Evolutionary conservation across 2,113 vertebrate species (phyloP), one percentile per base, ranked within the genome.

Genomic region (Acrocephalus kingi): DNA sequence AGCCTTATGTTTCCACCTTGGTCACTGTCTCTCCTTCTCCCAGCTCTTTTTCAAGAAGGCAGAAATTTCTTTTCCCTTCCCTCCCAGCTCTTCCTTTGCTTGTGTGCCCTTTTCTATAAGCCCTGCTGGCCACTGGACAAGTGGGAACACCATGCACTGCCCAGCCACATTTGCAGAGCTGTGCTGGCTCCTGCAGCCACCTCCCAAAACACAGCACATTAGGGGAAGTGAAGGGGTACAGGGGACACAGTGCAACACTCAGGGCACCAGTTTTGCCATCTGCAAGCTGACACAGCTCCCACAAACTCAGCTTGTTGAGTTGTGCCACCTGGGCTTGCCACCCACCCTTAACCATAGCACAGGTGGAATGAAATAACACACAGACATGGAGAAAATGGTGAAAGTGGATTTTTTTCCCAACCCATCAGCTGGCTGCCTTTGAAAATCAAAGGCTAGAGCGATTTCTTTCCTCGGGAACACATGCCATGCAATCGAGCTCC

Each of bases 371-470:
- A 92, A 94, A 52, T 67, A 63, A 58, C 90, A 45, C 5, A 3
- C 86, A 96, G 78, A 62, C 52, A 3, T 35, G 54, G 39, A 75
- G 72, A 74, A 93, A 80, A 90, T 84, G 61, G 72, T 7, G 10
- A 73, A 84, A 52, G 51, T 58, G 68, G 18, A 28, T 46, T 41
- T 83, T 87, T 73, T 18, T 8, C 39, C 56, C 58, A 55, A 37
- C 23, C 31, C 52, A 16, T 92, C 87, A 80, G 64, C 11, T 79
- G 88, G 21, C 78, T 94, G 73, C 84, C 76, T 89, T 87, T 93
- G 90, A 84, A 94, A 92, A 90, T 72, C 76, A 86, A 87, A 87
- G 73, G 74, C 83, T 74, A 39, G 39, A 94, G 85, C 24, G 31
- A 75, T 66, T 84, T 94, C 55, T 95, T 91, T 89, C 52, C 66